A percentile compares a stretch with the other conserved stretches of the same genome.
Conservation (phyloP, 2,113 vertebrate species). For the Ploceus nigricollis region DNA sequence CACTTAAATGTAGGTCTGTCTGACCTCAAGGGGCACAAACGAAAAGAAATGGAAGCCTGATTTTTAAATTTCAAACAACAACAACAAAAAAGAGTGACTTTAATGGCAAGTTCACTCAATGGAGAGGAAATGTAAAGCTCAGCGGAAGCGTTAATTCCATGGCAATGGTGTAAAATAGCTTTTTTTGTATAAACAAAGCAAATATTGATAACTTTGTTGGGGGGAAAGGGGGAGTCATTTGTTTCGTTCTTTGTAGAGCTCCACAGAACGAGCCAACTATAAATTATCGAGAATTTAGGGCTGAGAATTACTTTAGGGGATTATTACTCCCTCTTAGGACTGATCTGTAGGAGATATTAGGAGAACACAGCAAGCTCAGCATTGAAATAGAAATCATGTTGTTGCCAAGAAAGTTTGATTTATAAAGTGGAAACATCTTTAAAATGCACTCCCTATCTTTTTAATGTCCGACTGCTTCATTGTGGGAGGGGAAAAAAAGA, state of each 20-base stretch:
- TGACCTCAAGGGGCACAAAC: conserved; percentile 47
- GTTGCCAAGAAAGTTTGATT: conserved; percentile 78
- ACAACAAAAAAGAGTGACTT: background rate
- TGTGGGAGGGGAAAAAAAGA: conserved; percentile 61
- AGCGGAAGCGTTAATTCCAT: conserved; percentile 48
- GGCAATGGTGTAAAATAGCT: conserved; percentile 45
- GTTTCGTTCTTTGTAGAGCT: conserved; percentile 30
- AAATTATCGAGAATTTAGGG: conserved; percentile 66
- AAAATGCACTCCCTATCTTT: conserved; percentile 74
- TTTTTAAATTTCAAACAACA: conserved; percentile 30
- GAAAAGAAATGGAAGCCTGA: conserved; percentile 18
- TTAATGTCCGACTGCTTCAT: conserved; percentile 56
- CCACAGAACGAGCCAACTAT: conserved; percentile 42
- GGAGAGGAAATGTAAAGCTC: conserved; percentile 46
- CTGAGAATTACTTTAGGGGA: conserved; percentile 57
- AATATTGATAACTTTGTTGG: conserved; percentile 17
- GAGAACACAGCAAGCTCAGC: conserved; percentile 42
- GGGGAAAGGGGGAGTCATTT: background rate
- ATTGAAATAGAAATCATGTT: conserved; percentile 38
- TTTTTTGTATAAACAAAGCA: conserved; percentile 44
- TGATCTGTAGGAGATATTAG: conserved; percentile 62
- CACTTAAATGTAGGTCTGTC: background rate
- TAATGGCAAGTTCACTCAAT: conserved; percentile 49
- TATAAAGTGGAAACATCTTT: conserved; percentile 84
- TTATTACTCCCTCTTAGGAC: conserved; percentile 63